Conservation (phyloP, 30 jellyfish, hydroid and myxozoan species). For the Aurelia sp. region DNA sequence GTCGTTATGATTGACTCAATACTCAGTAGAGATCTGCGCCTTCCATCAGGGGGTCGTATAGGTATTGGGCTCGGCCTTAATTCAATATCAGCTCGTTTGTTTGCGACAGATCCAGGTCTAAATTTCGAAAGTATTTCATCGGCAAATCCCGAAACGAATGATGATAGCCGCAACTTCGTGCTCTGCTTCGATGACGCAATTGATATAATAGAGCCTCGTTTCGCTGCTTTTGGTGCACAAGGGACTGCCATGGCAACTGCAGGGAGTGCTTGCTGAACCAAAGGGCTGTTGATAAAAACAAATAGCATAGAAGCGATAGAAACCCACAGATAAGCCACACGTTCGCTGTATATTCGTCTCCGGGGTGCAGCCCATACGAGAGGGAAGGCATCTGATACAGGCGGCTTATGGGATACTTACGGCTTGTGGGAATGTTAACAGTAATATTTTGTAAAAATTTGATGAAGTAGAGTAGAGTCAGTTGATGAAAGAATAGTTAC, state of each 20-base stretch:
- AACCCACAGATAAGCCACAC: too few relatives aligned
- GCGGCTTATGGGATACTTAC: too few relatives aligned
- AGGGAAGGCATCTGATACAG: background rate
- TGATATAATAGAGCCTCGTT: slow-evolving; percentile 70
- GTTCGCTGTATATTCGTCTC: too few relatives aligned
- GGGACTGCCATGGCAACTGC: slow-evolving; percentile 64
- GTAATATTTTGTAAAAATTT: background rate
- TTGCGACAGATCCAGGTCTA: slow-evolving; percentile 24
- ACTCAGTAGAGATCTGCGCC: slow-evolving; percentile 71
- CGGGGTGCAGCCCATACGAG: too few relatives aligned
- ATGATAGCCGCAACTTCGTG: slow-evolving; percentile 49
- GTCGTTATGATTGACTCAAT: slow-evolving; percentile 68
- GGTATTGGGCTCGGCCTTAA: slow-evolving; percentile 44
- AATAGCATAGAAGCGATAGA: background rate
- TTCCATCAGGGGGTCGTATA: slow-evolving; percentile 64
- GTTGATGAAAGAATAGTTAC: background rate
- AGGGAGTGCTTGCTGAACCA: slow-evolving; percentile 55
- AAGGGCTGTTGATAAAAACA: slow-evolving; percentile 44
- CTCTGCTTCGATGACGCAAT: slow-evolving; percentile 42
- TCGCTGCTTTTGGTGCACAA: slow-evolving; percentile 37
- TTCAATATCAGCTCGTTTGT: slow-evolving; percentile 10
- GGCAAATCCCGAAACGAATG: slow-evolving; percentile 51
- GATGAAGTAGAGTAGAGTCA: background rate
- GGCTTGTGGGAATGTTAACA: too few relatives aligned
- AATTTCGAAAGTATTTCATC: slow-evolving; percentile 60